Evolutionary conservation across 2,113 vertebrate genomes (phyloP).

Genomic region (Azemiops feae): DNA sequence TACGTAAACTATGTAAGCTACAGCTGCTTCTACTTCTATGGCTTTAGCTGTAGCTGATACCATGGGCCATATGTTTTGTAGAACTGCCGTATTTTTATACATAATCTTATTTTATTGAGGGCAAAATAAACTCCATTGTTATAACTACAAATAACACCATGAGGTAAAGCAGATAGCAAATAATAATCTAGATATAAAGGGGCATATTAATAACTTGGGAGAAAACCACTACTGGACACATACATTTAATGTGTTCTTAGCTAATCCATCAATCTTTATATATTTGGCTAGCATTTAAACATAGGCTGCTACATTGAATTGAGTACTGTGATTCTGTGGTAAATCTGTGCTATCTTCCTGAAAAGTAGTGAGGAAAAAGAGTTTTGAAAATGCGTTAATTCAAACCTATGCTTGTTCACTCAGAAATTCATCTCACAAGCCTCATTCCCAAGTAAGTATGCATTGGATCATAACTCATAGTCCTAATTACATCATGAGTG

Average conservation of each 20-base stretch:
- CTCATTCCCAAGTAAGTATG: not conserved
- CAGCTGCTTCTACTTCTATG: not conserved
- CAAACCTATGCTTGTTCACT: not conserved
- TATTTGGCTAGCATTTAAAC: not conserved
- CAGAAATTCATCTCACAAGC: not conserved
- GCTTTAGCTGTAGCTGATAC: not conserved
- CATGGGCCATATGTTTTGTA: not conserved
- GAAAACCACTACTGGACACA: constrained; percentile 2
- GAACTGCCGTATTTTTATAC: not conserved
- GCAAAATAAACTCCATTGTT: not conserved
- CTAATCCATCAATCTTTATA: constrained; percentile 25
- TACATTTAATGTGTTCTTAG: constrained; percentile 38
- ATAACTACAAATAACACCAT: not conserved
- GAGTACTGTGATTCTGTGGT: not conserved
- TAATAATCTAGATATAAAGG: constrained; percentile 7
- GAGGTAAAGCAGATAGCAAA: not conserved
- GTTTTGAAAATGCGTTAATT: not conserved
- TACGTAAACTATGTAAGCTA: not conserved
- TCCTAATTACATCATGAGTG: not conserved
- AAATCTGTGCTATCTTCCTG: not conserved
- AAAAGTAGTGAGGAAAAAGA: not conserved
- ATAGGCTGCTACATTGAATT: not conserved
- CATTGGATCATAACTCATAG: not conserved
- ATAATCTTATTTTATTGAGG: not conserved
- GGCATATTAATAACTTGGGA: constrained; percentile 6